phyloP scores from a whole-genome alignment of 2,113 vertebrate species.

The Psephotus haematonotus region DNA sequence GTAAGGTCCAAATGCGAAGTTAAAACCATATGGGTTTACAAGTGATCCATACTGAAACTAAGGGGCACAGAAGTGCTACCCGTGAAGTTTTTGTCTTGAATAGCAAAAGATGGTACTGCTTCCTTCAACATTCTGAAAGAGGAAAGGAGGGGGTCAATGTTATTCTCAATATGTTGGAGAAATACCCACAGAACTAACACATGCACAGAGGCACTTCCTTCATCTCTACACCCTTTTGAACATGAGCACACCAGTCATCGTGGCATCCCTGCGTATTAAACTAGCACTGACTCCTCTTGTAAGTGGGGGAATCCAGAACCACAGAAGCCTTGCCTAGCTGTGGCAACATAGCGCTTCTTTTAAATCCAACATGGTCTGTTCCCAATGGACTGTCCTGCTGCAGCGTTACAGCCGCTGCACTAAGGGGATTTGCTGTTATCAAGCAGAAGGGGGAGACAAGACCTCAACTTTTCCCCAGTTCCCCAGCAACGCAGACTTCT shows the following conservation, averaged over 20 bases:
- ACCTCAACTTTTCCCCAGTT: slow-evolving; percentile 9
- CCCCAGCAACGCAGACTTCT: neutral
- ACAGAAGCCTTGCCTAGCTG: neutral
- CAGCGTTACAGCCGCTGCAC: neutral
- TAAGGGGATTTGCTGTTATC: neutral
- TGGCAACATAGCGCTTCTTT: neutral
- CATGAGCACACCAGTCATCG: neutral
- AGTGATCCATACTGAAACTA: neutral
- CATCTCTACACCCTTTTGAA: neutral
- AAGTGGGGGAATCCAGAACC: neutral
- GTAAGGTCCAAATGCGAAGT: neutral
- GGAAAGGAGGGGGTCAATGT: neutral
- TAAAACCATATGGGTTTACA: neutral
- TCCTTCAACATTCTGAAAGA: neutral
- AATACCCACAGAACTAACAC: accelerated
- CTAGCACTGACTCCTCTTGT: neutral
- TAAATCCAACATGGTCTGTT: accelerated
- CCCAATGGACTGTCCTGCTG: neutral
- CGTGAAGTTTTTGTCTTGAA: neutral
- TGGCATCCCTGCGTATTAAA: neutral
- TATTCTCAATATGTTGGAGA: neutral
- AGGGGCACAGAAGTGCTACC: neutral
- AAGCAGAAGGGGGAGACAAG: slow-evolving; percentile 61
- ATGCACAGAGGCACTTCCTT: neutral
- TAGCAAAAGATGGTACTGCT: neutral